Base-by-base conservation (phyloP, 2,888 invertebrate species). In the Strigamia crassipes region DNA sequence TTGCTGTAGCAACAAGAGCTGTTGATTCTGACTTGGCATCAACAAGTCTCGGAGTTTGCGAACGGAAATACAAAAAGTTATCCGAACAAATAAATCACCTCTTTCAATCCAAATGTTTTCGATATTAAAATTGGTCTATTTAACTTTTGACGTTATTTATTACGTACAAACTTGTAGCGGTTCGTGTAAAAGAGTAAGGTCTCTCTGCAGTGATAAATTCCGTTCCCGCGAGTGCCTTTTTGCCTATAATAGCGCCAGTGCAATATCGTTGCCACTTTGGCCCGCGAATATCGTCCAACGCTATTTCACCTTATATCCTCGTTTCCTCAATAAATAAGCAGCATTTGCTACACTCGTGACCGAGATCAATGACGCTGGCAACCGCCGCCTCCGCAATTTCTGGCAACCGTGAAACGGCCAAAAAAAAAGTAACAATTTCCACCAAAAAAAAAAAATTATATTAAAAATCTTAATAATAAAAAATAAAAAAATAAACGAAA, bases 261-360 rank as follows among this genome's bases (percentile, higher is more conserved):
- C 73, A 73, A 73, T 73, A 73, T 73, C 73, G 73, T 73, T 73
- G 73, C 73, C 73, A 73, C 73, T 73, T 73, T 73, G 73, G 27
- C 73, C 73, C 31, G 73, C 73, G 73, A 73, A 73, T 73, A 73
- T 73, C 73, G 73, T 73, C 27, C 73, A 31, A 73, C 73, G 31
- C 73, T 73, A 73, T 73, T 73, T 73, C 73, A 73, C 73, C 73
- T 73, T 73, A 73, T 73, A 73, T 73, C 73, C 73, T 31, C 31
- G 27, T 73, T 73, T 73, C 73, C 73, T 73, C 73, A 73, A 73
- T 73, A 73, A 73, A 73, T 73, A 73, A 73, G 73, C 73, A 73
- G 73, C 73, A 31, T 73, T 73, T 31, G 73, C 73, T 31, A 23
- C 73, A 73, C 73, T 73, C 73, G 73, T 73, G 73, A 73, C 73